A percentile compares a stretch with the other conserved stretches of the same genome.
These are phyloP conservation scores for Diaphora mendica DNA, from an alignment of 2,888 invertebrate genomes.

Conservation along the genomic window DNA sequence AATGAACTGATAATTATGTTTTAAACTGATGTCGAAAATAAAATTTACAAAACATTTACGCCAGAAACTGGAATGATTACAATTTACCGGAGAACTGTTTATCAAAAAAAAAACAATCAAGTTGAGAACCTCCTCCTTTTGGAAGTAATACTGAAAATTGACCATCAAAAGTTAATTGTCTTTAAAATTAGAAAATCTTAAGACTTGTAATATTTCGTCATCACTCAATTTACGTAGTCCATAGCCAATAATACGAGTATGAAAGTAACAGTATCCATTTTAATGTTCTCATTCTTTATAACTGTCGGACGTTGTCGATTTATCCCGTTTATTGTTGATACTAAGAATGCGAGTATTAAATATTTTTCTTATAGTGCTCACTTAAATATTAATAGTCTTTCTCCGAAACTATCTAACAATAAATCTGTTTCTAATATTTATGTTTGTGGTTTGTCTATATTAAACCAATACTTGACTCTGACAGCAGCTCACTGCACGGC, in stretches of 20 bases:
- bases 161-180: not conserved
- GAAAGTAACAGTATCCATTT: not conserved
- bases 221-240: not conserved
- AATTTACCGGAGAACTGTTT: not conserved
- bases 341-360: not conserved
- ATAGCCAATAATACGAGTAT: conserved; percentile 3
- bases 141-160: not conserved
- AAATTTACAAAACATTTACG: too few species aligned
- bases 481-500: conserved; percentile 15
- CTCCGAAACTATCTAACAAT: not conserved
- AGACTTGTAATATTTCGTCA: not conserved
- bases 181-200: not conserved
- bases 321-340: not conserved
- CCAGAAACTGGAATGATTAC: not conserved
- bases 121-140: too few species aligned
- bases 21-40: too few species aligned
- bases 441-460: conserved; percentile 13
- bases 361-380: not conserved
- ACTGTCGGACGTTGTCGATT: not conserved
- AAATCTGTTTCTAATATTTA: not conserved
- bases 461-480: conserved; percentile 11
- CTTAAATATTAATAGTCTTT: not conserved
- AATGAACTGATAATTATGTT: too few species aligned
- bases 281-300: not conserved
- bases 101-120: too few species aligned